Conservation (phyloP, 2,797 vertebrate genomes). For the Chromobotia macracanthus region DNA sequence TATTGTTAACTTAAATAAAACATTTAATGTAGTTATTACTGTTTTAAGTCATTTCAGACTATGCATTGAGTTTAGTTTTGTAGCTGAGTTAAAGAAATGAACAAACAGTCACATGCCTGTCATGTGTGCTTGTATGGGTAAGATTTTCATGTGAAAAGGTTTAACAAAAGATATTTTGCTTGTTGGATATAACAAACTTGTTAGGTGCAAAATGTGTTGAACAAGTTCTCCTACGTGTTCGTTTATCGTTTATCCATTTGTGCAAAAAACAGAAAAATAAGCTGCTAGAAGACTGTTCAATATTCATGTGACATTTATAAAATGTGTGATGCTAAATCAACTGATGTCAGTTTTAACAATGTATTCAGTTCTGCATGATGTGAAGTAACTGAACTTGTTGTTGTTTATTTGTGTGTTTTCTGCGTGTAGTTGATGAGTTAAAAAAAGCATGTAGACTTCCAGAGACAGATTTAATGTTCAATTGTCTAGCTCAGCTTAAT, state of each 20-base stretch:
- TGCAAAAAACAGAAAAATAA: background rate
- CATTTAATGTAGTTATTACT: background rate
- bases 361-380: background rate
- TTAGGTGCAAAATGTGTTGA: background rate
- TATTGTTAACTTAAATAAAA: background rate
- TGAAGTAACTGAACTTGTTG: background rate
- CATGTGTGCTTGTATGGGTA: background rate
- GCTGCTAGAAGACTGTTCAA: background rate
- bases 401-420: background rate
- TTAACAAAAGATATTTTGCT: background rate
- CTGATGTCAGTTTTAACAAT: background rate
- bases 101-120: conserved; percentile 2
- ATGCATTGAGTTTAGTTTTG: background rate
- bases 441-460: background rate
- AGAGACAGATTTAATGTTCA: background rate
- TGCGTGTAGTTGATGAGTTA: background rate
- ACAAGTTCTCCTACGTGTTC: too few species aligned
- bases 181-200: background rate
- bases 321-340: background rate
- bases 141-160: background rate
- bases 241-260: too few species aligned
- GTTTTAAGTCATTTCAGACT: background rate
- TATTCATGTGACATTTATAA: background rate
- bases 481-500: background rate
- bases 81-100: too few species aligned